Conservation (phyloP, 2,888 invertebrate species). For the Cotesia congregata region DNA sequence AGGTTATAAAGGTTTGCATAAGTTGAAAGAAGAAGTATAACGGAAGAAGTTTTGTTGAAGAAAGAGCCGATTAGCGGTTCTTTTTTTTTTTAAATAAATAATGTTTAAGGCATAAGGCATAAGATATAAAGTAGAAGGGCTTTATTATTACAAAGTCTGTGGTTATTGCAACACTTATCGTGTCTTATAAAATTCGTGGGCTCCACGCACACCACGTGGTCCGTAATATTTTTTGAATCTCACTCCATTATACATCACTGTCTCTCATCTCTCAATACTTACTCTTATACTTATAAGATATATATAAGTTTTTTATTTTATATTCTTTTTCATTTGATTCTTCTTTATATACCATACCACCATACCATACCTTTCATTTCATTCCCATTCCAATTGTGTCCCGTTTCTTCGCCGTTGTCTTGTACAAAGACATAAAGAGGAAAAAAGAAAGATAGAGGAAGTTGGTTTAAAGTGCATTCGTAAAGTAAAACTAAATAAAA, state of each 20-base stretch:
- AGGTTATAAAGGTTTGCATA: background rate
- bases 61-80: conserved; percentile 1
- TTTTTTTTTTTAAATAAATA: background rate
- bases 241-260: conserved; percentile 1
- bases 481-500: conserved; percentile 12
- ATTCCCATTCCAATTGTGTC: conserved; percentile 12
- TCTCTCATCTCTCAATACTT: background rate
- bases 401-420: conserved; percentile 8
- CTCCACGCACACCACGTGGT: conserved; percentile 1
- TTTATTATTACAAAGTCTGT: background rate
- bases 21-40: background rate
- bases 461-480: background rate
- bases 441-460: conserved; percentile 10
- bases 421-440: conserved; percentile 16
- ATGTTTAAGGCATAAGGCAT: background rate
- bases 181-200: background rate
- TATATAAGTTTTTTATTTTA: background rate
- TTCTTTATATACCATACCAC: background rate
- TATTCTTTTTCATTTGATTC: conserved; percentile 16
- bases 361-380: conserved; percentile 8
- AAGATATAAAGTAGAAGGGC: background rate
- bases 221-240: background rate
- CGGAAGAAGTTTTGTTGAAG: conserved; percentile 1
- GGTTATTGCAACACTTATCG: conserved; percentile 1
- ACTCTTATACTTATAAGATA: background rate